Evolutionary conservation across 2,888 invertebrate species (phyloP).

Genomic region (Lasioglossum pauxillum): DNA sequence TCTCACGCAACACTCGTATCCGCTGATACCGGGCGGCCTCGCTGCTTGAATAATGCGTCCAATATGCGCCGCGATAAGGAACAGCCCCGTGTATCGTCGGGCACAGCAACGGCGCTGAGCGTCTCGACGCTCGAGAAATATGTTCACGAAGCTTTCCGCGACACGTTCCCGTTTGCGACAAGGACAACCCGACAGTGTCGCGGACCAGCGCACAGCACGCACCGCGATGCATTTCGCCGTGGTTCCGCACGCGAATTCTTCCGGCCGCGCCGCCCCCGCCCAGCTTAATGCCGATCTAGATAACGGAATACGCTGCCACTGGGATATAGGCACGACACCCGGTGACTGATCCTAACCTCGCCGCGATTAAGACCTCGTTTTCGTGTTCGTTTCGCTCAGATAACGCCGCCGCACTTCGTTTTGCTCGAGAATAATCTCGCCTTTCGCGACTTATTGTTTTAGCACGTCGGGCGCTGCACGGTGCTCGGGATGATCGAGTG

Average conservation of each 20-base stretch:
- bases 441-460: background rate
- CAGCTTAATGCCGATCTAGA: slow-evolving; percentile 1
- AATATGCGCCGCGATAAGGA: slow-evolving; percentile 68
- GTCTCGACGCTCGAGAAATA: slow-evolving; percentile 41
- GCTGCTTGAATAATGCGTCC: slow-evolving; percentile 64
- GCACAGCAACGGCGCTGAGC: background rate
- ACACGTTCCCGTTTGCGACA: slow-evolving; percentile 51
- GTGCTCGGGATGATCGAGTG: too few relatives aligned
- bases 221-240: slow-evolving; percentile 6
- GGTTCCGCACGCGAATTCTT: slow-evolving; percentile 4
- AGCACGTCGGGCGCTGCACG: background rate
- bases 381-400: background rate
- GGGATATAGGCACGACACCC: background rate
- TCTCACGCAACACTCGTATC: slow-evolving; percentile 54
- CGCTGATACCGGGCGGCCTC: slow-evolving; percentile 46
- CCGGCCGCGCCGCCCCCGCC: background rate
- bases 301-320: background rate
- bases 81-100: slow-evolving; percentile 42
- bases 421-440: background rate
- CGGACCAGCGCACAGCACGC: background rate
- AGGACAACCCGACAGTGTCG: slow-evolving; percentile 14
- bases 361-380: background rate
- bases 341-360: background rate
- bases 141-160: slow-evolving; percentile 44
- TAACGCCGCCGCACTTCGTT: background rate